Percentiles rank a stretch among this genome's conserved stretches.
phyloP scores from a whole-genome alignment of 2,888 invertebrate species.

The Zhuqinia jingwanae region DNA sequence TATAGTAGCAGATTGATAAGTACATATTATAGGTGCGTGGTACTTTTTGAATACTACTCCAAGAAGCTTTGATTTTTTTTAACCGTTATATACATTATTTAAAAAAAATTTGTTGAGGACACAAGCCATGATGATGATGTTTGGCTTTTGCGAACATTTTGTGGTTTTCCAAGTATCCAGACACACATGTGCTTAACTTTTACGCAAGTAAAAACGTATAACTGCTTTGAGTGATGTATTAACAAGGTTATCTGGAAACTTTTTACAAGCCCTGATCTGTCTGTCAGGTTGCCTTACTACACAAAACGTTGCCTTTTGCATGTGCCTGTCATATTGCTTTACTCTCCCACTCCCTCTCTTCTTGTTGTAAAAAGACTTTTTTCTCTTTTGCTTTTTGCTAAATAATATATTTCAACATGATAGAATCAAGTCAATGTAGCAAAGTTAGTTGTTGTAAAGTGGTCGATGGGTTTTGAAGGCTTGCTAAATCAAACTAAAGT shows the following conservation, averaged over 20 bases:
- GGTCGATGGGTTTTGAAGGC: conserved; percentile 40
- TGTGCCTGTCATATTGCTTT: conserved; percentile 25
- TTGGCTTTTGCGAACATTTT: neutral
- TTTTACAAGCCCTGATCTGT: conserved; percentile 17
- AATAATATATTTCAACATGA: conserved; percentile 57
- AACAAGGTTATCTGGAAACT: conserved; percentile 59
- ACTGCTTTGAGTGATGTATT: conserved; percentile 48
- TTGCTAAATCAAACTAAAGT: conserved; percentile 11
- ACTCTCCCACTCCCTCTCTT: conserved; percentile 33
- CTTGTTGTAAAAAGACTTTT: conserved; percentile 28
- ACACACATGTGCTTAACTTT: neutral
- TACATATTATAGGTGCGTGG: neutral
- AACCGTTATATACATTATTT: conserved; percentile 24
- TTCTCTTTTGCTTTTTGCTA: conserved; percentile 35
- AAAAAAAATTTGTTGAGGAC: conserved; percentile 4
- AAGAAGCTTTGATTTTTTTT: conserved; percentile 9
- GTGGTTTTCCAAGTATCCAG: neutral
- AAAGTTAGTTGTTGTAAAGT: conserved; percentile 48
- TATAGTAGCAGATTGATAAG: conserved; percentile 2
- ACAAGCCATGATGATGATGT: neutral
- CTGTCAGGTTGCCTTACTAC: neutral
- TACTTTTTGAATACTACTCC: neutral
- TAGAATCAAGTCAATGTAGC: conserved; percentile 48
- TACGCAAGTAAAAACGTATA: conserved; percentile 8
- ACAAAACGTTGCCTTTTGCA: neutral